A percentile compares a stretch with the other conserved stretches of the same genome.
Evolutionary conservation across 35 echinoderm and acorn worm genomes (phyloP).

Genomic region (Ophioderma brevispina): DNA sequence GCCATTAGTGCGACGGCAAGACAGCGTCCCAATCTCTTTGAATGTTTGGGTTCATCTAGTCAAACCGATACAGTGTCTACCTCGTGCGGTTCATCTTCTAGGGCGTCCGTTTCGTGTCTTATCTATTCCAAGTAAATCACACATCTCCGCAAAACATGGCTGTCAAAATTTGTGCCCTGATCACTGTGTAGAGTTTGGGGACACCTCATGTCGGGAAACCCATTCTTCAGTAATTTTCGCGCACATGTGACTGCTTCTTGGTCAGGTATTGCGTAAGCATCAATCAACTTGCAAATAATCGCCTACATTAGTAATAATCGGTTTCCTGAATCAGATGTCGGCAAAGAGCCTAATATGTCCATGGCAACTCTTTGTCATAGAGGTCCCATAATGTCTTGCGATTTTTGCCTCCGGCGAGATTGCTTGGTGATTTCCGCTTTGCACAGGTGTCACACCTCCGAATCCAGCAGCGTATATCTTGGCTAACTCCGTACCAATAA

Average conservation of each 20-base stretch:
- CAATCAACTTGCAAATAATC: slow-evolving; percentile 41
- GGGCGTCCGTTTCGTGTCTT: slow-evolving; percentile 42
- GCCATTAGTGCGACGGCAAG: too few relatives aligned
- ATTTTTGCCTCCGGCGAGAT: not conserved
- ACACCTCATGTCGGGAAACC: slow-evolving; percentile 11
- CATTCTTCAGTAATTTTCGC: slow-evolving; percentile 8
- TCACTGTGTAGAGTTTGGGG: slow-evolving; percentile 47
- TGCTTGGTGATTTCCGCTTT: slow-evolving; percentile 20
- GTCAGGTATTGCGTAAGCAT: slow-evolving; percentile 52
- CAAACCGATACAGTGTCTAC: too few relatives aligned
- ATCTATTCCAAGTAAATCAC: slow-evolving; percentile 32
- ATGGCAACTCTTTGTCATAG: slow-evolving; percentile 33
- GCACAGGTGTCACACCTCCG: slow-evolving; percentile 40
- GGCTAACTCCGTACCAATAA: slow-evolving; percentile 29
- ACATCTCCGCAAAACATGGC: slow-evolving; percentile 35
- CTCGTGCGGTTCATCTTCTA: too few relatives aligned
- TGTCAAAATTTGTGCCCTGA: slow-evolving; percentile 55
- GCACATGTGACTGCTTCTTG: slow-evolving; percentile 51
- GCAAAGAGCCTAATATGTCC: slow-evolving; percentile 46
- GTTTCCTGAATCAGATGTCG: slow-evolving; percentile 18
- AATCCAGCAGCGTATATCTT: slow-evolving; percentile 10
- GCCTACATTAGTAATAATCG: slow-evolving; percentile 18
- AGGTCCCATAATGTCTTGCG: slow-evolving; percentile 14
- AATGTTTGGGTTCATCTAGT: too few relatives aligned
- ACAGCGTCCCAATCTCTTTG: too few relatives aligned